Evolutionary conservation across 1,140 invertebrate genomes (phyloP), one percentile per base, ranked within the genome.

Genomic region (Sminthurides bifidus): DNA sequence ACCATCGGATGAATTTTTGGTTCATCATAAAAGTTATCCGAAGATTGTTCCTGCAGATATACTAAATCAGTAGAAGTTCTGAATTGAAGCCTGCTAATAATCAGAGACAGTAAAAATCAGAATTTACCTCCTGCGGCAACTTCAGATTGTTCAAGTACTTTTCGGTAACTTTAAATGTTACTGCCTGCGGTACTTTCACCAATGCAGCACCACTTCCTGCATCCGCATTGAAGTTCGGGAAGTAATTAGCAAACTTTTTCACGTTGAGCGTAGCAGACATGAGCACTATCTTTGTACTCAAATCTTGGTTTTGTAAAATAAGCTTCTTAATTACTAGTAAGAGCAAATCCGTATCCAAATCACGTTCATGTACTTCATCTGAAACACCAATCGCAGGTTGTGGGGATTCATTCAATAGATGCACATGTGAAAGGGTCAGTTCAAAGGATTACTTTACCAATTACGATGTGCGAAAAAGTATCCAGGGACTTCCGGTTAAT

Each of bases 281-380:
- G 27, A 81, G 65, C 52, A 81, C 71, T 1, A 80, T 54, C 64
- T 72, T 52, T 10, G 59, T 60, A 2, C 8, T n/a, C 24, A 23
- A 35, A 21, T 65, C 54, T 10, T n/a, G 14, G 21, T 51, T 38
- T 19, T 61, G 54, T 29, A 65, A 43, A 49, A 65, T 58, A 12
- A 77, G 67, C 52, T 85, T 87, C 54, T 84, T 80, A 1, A 98
- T 76, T 14, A 96, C 73, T 17, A 95, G 76, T 6, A 99, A 68
- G 3, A 96, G 72, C 68, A 98, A 94, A 78, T 83, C 92, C 76
- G 91, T 90, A 54, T 98, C 89, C 68, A 88, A 80, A 67, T 92
- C 86, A 21, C 95, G 75, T 74, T 98, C 94, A 69, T 99, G 95
- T 19, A 98, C 83, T 71, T 95, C 88, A 72, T 92, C 46, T 43